A percentile compares a stretch with the other conserved stretches of the same genome.
Evolutionary conservation across 1,140 invertebrate genomes (phyloP).

Genomic region (Aphaenogaster rudis): DNA sequence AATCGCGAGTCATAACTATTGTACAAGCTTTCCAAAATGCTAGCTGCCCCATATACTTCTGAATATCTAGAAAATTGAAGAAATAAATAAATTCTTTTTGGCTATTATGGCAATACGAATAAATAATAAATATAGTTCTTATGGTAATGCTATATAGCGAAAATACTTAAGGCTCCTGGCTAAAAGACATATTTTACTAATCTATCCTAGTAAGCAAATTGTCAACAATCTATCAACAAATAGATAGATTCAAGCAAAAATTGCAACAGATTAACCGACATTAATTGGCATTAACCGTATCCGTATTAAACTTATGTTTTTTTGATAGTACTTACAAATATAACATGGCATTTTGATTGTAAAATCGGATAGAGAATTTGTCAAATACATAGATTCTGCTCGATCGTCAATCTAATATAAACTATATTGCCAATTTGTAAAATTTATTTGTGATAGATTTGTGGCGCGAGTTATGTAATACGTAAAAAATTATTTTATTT

Average conservation of each 20-base stretch:
- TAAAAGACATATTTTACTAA: not conserved
- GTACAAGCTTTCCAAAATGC: constrained; percentile 4
- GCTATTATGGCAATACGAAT: not conserved
- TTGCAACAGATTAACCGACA: not conserved
- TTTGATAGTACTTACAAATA: not conserved
- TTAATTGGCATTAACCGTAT: not conserved
- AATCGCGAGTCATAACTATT: not conserved
- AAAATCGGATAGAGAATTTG: not conserved
- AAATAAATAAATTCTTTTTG: not conserved
- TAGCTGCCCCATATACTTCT: not conserved
- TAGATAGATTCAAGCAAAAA: not conserved
- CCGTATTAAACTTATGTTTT: not conserved
- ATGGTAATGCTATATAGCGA: not conserved
- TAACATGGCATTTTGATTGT: not conserved
- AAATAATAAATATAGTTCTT: not conserved
- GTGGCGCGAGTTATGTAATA: not conserved
- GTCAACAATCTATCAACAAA: not conserved
- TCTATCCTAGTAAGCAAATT: not conserved
- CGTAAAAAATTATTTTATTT: not conserved
- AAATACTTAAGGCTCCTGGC: not conserved
- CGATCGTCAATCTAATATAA: not conserved
- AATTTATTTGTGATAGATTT: not conserved
- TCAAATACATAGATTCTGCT: not conserved
- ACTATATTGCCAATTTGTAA: not conserved
- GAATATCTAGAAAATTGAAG: not conserved